Evolutionary conservation across 2,888 invertebrate species (phyloP).

Genomic region (Aplocera efformata): DNA sequence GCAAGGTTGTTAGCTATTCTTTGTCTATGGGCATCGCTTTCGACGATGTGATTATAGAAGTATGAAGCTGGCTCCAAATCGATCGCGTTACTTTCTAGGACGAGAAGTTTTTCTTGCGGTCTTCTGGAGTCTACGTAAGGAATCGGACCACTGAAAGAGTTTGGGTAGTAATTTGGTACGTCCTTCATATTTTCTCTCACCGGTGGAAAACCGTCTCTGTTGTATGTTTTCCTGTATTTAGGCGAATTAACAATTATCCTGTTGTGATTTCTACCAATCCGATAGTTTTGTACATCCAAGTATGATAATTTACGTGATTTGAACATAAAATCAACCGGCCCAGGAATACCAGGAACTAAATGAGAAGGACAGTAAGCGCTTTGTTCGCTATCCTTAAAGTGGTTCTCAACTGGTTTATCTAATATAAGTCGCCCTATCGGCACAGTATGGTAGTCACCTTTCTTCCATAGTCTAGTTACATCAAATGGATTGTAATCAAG

Average conservation of each 20-base stretch:
- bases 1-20: slow-evolving; percentile 18
- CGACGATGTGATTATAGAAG: slow-evolving; percentile 75
- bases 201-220: slow-evolving; percentile 39
- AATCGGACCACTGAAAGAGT: slow-evolving; percentile 41
- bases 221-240: slow-evolving; percentile 33
- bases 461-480: slow-evolving; percentile 51
- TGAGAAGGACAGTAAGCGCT: slow-evolving; percentile 62
- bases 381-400: slow-evolving; percentile 75
- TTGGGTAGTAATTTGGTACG: slow-evolving; percentile 42
- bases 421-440: slow-evolving; percentile 49
- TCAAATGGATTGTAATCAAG: slow-evolving; percentile 60
- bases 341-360: slow-evolving; percentile 66
- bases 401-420: slow-evolving; percentile 59
- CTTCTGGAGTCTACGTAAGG: slow-evolving; percentile 37
- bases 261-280: slow-evolving; percentile 40
- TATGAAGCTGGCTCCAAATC: slow-evolving; percentile 81
- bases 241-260: slow-evolving; percentile 40
- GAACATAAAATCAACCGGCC: slow-evolving; percentile 74
- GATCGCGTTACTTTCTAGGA: slow-evolving; percentile 31
- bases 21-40: slow-evolving; percentile 6
- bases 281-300: slow-evolving; percentile 75
- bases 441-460: slow-evolving; percentile 53
- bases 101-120: slow-evolving; percentile 27
- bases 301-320: slow-evolving; percentile 72
- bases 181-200: slow-evolving; percentile 33